These are phyloP conservation scores for Thera britannica DNA, from an alignment of 2,888 invertebrate genomes.

Conservation along the genomic window DNA sequence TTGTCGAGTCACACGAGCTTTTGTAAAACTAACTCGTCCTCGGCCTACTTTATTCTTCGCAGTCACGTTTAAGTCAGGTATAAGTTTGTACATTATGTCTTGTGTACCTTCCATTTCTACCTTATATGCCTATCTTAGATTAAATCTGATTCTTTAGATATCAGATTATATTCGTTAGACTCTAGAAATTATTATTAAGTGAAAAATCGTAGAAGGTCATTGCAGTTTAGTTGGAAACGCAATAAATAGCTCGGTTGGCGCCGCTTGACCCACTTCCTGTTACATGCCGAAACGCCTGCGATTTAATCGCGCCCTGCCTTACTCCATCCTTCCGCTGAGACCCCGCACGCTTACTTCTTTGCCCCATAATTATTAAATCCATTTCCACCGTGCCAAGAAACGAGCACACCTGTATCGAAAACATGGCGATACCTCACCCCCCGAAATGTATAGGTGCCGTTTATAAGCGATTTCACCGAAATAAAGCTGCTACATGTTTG, in stretches of 20 bases:
- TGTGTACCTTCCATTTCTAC: too few relatives aligned
- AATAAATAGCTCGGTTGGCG: constrained; percentile 80
- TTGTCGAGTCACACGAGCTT: constrained; percentile 57
- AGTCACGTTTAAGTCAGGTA: constrained; percentile 10
- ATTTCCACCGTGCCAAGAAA: constrained; percentile 70
- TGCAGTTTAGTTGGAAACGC: constrained; percentile 79
- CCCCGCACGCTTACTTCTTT: constrained; percentile 78
- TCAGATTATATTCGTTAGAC: too few relatives aligned
- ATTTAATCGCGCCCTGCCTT: constrained; percentile 79
- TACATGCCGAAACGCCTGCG: constrained; percentile 82
- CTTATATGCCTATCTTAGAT: too few relatives aligned
- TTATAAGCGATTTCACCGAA: constrained; percentile 9
- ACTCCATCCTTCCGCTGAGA: constrained; percentile 74
- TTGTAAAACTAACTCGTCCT: constrained; percentile 49
- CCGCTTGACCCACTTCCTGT: constrained; percentile 83
- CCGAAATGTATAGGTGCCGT: neutral
- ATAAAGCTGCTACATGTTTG: constrained; percentile 13
- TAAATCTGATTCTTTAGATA: too few relatives aligned
- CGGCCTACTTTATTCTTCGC: constrained; percentile 39
- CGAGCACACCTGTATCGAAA: constrained; percentile 61
- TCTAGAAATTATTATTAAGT: constrained; percentile 29
- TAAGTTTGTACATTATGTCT: neutral
- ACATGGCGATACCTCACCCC: constrained; percentile 36
- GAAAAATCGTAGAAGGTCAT: constrained; percentile 60
- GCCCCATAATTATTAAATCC: constrained; percentile 80